Conservation (phyloP, 2,888 invertebrate genomes). For the Exocentrus adspersus region DNA sequence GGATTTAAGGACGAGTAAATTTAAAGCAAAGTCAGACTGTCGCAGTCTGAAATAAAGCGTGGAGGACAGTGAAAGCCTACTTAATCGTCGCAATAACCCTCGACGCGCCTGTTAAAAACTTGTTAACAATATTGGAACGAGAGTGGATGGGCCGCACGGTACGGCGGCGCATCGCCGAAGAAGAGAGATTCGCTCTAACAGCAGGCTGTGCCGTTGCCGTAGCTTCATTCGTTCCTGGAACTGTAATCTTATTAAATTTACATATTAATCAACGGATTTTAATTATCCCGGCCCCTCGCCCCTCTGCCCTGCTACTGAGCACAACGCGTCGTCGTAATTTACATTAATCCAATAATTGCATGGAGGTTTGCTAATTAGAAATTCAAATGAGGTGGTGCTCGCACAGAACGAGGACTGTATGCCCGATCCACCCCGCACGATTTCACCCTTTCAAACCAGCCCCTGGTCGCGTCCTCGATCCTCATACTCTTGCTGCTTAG, state of each 20-base stretch:
- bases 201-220: slow-evolving; percentile 47
- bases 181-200: slow-evolving; percentile 38
- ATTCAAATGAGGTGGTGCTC: slow-evolving; percentile 72
- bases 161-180: slow-evolving; percentile 28
- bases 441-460: slow-evolving; percentile 41
- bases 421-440: slow-evolving; percentile 58
- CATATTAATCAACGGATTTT: slow-evolving; percentile 99
- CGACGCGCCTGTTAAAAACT: slow-evolving; percentile 39
- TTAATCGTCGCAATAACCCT: slow-evolving; percentile 28
- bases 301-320: slow-evolving; percentile 59
- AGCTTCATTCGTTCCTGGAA: slow-evolving; percentile 81
- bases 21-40: too few species aligned
- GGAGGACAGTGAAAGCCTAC: slow-evolving; percentile 16
- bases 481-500: slow-evolving; percentile 45
- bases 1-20: too few species aligned
- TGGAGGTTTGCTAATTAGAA: slow-evolving; percentile 92
- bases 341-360: slow-evolving; percentile 95
- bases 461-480: slow-evolving; percentile 38
- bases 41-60: slow-evolving; percentile 24
- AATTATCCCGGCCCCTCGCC: slow-evolving; percentile 81
- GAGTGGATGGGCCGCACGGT: slow-evolving; percentile 25
- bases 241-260: slow-evolving; percentile 98
- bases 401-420: slow-evolving; percentile 44
- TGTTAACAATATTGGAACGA: slow-evolving; percentile 44
- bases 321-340: slow-evolving; percentile 69